phyloP scores from a whole-genome alignment of 1,140 invertebrate genomes.

The Limonius californicus region DNA sequence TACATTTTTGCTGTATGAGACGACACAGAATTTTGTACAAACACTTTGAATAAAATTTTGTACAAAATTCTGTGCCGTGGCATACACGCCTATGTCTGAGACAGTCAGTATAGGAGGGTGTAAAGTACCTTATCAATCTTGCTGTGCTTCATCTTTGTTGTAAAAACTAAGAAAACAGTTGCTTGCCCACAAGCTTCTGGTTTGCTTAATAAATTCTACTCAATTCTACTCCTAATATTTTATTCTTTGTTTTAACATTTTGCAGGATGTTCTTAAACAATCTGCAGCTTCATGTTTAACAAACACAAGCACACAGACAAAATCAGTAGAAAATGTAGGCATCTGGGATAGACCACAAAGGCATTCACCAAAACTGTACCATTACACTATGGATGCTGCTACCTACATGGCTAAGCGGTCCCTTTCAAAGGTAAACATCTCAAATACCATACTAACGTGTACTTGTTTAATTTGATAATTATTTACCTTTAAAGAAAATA shows the following conservation, averaged over 20 bases:
- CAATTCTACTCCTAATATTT: not conserved
- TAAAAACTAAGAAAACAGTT: too few species aligned
- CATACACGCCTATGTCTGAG: too few species aligned
- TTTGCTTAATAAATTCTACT: too few species aligned
- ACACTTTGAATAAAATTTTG: too few species aligned
- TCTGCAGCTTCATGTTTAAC: conserved; percentile 50
- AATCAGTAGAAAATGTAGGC: conserved; percentile 47
- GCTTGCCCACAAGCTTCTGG: too few species aligned
- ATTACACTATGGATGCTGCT: conserved; percentile 51
- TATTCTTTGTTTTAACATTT: not conserved
- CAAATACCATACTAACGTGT: not conserved
- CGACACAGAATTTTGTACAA: too few species aligned
- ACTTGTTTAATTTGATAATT: too few species aligned
- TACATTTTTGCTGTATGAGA: too few species aligned
- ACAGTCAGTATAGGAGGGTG: too few species aligned
- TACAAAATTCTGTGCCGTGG: too few species aligned
- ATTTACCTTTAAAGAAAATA: not conserved
- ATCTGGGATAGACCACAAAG: conserved; percentile 56
- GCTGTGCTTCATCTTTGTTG: too few species aligned
- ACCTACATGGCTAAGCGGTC: conserved; percentile 39
- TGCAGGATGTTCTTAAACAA: conserved; percentile 52
- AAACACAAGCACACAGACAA: conserved; percentile 44
- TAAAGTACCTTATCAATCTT: too few species aligned
- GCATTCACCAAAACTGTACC: conserved; percentile 46
- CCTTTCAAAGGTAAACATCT: conserved; percentile 23